Evolutionary conservation across 2,797 vertebrate genomes (phyloP), one percentile per base, ranked within the genome.

Genomic region (Pantherophis alleghaniensis): DNA sequence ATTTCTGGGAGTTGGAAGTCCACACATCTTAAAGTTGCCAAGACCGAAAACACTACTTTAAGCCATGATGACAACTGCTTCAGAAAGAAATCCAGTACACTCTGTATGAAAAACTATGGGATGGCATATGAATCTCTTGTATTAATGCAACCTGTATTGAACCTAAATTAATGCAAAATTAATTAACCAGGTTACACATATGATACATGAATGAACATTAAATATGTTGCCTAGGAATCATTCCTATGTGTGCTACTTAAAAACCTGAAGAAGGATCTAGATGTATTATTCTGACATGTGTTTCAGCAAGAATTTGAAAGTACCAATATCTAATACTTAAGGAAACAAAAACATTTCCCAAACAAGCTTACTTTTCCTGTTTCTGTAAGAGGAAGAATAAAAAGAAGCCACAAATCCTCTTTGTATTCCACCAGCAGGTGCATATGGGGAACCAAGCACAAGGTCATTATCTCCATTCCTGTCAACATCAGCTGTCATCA

Each of bases 401-500:
- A 98, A 98, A 0, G 96, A 97, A 93, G 94, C 96, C 92, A 98
- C 98, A 24, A 98, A 90, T 91, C 98, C 98, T 95, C 95, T 97
- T 95, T 98, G 98, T 91, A 95, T 97, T 57, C 98, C 98, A 92
- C 95, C 96, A 5, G 96, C 96, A 0, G 98, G 96, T 26, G 98
- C 98, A 42, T 98, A 98, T 1, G 98, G 98, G 79, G 97, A 98
- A 28, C 98, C 97, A 24, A 97, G 96, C 90, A 98, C 95, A 90
- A 98, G 96, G 92, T 98, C 98, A 0, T 92, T 95, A 13, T 93
- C 95, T 51, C 95, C 89, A 88, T 98, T 97, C 11, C 93, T 96
- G 55, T 97, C 96, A 93, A 98, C 1, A 57, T 98, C 98, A 83
- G 97, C 93, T 20, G 98, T 97, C 96, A 98, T 87, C n/a, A 98